Conservation (phyloP, 2,113 vertebrate genomes). For the Cranoglanis bouderius region DNA sequence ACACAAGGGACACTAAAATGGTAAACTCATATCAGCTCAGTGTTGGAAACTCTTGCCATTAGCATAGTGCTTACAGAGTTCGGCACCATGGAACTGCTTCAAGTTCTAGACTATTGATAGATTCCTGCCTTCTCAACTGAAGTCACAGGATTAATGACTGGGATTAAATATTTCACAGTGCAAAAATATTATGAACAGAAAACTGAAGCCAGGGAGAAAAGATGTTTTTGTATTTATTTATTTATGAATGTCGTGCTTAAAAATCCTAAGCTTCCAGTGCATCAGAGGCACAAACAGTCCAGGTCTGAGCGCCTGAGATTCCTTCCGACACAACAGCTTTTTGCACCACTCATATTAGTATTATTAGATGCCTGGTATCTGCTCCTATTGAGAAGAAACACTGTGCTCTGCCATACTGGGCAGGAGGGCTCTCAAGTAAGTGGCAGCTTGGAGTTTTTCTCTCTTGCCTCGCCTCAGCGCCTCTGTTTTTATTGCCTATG, state of each 20-base stretch:
- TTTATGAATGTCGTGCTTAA: neutral
- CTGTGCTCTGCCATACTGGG: slow-evolving; percentile 22
- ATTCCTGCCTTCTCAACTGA: neutral
- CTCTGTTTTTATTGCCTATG: slow-evolving; percentile 32
- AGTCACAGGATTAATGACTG: slow-evolving; percentile 12
- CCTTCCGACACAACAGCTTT: slow-evolving; percentile 14
- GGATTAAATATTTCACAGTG: slow-evolving; percentile 25
- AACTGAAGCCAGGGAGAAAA: slow-evolving; percentile 12
- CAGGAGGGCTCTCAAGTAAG: slow-evolving; percentile 1
- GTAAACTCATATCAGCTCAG: neutral
- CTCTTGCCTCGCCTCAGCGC: slow-evolving; percentile 20
- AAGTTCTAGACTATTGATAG: neutral
- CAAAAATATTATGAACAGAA: slow-evolving; percentile 11
- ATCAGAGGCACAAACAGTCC: neutral
- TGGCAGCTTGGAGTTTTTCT: slow-evolving; percentile 33
- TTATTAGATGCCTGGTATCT: slow-evolving; percentile 45
- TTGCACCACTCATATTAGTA: slow-evolving; percentile 20
- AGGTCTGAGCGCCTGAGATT: slow-evolving; percentile 6
- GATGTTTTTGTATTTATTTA: neutral
- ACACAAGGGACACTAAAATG: neutral
- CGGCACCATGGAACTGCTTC: neutral
- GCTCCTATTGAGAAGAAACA: slow-evolving; percentile 10
- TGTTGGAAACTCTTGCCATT: slow-evolving; percentile 10
- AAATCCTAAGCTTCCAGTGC: slow-evolving; percentile 1
- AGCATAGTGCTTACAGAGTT: neutral